phyloP scores from a whole-genome alignment of 2,888 invertebrate genomes.

The Cryptocephalus moraei region DNA sequence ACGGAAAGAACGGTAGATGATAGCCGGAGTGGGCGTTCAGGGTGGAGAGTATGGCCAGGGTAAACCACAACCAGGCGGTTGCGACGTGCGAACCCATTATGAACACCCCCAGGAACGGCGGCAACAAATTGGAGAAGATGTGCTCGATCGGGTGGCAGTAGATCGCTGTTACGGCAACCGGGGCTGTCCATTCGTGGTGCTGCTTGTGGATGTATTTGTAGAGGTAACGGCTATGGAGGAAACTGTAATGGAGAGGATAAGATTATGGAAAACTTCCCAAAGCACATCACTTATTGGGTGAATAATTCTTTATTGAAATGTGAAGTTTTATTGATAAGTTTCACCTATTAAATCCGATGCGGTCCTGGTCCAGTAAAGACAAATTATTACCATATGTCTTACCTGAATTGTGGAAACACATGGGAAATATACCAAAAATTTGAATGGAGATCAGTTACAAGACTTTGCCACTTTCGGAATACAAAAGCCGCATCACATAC shows the following conservation, averaged over 20 bases:
- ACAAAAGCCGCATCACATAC: too few species aligned
- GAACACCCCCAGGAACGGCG: conserved; percentile 64
- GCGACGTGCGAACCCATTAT: conserved; percentile 68
- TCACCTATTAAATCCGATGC: too few species aligned
- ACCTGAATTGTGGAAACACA: too few species aligned
- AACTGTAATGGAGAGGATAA: conserved; percentile 36
- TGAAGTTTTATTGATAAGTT: too few species aligned
- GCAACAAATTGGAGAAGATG: conserved; percentile 65
- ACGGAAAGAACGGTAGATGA: conserved; percentile 75
- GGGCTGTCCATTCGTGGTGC: conserved; percentile 84
- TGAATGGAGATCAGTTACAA: too few species aligned
- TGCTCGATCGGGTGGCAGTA: conserved; percentile 75
- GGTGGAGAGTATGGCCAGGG: conserved; percentile 65
- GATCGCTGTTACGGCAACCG: conserved; percentile 70
- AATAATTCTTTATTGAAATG: too few species aligned
- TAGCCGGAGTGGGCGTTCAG: conserved; percentile 78
- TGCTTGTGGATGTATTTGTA: conserved; percentile 77
- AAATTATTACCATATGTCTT: too few species aligned
- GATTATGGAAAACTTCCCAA: too few species aligned
- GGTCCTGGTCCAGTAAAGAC: too few species aligned
- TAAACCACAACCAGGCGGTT: conserved; percentile 70
- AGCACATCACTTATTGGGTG: too few species aligned
- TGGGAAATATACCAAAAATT: too few species aligned
- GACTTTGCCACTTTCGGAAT: too few species aligned
- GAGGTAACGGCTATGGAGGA: conserved; percentile 61